Base-by-base conservation (phyloP, 2,888 invertebrate species). In the Rhingia rostrata region DNA sequence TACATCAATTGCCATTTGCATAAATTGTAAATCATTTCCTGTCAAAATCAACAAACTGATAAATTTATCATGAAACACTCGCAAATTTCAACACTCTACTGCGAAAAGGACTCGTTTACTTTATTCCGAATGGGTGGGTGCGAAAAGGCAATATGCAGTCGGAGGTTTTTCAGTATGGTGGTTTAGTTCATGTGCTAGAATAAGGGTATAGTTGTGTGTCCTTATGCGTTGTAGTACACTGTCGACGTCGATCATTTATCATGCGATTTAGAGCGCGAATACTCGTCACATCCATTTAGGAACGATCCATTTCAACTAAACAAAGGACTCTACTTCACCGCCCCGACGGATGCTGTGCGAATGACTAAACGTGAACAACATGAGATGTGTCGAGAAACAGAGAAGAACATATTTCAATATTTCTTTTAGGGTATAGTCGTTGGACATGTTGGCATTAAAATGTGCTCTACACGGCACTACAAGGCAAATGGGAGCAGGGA, bases 31-130 rank as follows among this genome's bases (percentile, higher is more conserved):
- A 78, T 78, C 47, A 69, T 63, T 78, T 70, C 35, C 77, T 61
- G 69, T 70, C 77, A 78, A 56, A 69, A 78, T 70, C 69, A 78
- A 78, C 70, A 78, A 78, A 69, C 69, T 61, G 77, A 61, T 47
- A 69, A 77, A 77, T 69, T 77, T 54, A 39, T 63, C 54, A 41
- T 70, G 56, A 49, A 78, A 69, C 63, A 63, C 63, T 78, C 30
- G 56, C 66, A 69, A 63, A 70, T 63, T 61, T 49, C 39, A 69
- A 53, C 51, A 75, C 66, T 56, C 61, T 60, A 22, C 14, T 30
- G 39, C 41, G 54, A 64, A 64, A 41, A 64, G 63, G 45, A 45
- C 39, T 39, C 63, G 39, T 33, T 39, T 61, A 33, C 14, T 64
- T 39, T 33, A 54, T 35, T 1, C 14, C 43, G 2, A 49, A 22